A percentile compares a stretch with the other conserved stretches of the same genome.
Evolutionary conservation across 1,140 invertebrate species (phyloP).

Genomic region (Mercenaria mercenaria): DNA sequence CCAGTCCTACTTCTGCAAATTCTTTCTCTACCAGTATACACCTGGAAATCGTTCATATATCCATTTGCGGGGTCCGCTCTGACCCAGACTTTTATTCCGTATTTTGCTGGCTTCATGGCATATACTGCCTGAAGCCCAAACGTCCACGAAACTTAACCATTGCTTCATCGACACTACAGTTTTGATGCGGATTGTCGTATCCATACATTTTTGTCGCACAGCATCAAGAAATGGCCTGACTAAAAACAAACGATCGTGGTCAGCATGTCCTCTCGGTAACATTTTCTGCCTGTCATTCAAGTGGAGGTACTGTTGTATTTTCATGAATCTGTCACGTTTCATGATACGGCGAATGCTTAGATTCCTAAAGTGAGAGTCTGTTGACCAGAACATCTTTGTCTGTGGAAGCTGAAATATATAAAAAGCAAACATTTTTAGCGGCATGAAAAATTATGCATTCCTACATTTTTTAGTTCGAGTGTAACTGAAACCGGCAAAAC

Average conservation of each 20-base stretch:
- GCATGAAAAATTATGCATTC: no score
- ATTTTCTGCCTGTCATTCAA: slow-evolving; percentile 15
- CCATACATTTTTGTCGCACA: background rate
- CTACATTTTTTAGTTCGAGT: no score
- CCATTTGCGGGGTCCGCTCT: slow-evolving; percentile 52
- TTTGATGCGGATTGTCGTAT: slow-evolving; percentile 3
- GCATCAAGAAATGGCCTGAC: background rate
- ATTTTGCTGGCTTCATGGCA: slow-evolving; percentile 59
- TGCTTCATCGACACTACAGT: no score
- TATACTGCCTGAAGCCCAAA: slow-evolving; percentile 60
- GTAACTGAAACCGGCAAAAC: no score
- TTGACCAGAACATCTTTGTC: no score
- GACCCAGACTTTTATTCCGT: slow-evolving; percentile 60
- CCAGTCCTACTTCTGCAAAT: background rate
- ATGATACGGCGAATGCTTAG: no score
- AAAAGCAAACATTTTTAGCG: no score
- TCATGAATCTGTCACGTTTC: no score
- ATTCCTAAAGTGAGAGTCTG: no score
- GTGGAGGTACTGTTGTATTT: slow-evolving; percentile 25
- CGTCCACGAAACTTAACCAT: no score
- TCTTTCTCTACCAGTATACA: slow-evolving; percentile 43
- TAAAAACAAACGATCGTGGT: slow-evolving; percentile 3
- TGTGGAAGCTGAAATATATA: no score
- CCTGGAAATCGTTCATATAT: slow-evolving; percentile 17
- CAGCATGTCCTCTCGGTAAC: no score